Base-by-base conservation (phyloP, 2,113 vertebrate genomes). In the Centropus unirufus region DNA sequence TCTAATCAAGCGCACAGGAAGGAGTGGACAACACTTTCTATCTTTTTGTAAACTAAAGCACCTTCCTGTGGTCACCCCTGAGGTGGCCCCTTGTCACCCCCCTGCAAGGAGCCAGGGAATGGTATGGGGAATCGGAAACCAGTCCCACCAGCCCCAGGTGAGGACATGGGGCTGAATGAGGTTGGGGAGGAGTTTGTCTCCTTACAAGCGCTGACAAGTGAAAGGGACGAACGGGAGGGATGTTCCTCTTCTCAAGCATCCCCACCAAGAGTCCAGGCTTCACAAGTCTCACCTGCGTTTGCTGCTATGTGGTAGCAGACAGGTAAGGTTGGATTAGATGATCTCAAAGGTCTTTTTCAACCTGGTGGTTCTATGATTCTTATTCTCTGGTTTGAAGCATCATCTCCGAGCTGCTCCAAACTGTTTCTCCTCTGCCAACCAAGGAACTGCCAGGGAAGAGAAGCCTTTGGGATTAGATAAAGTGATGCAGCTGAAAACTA, bases 61-160 rank as follows among this genome's bases (percentile, higher is more conserved):
- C 16, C 23, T 46, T 67, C 26, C 27, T 30, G 47, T 17, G 54
- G 23, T 17, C 59, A 20, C 6, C n/a, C 22, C 40, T 0, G 1
- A 32, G 55, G 32, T 49, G 69, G 19, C 36, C 22, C 32, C 47
- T 8, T 8, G 5, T 29, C 8, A 20, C 24, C 30, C 42, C 39
- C 36, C 54, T 24, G n/a, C 26, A 4, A 44, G 15, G 42, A 51
- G 29, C 47, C 42, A 5, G 29, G 17, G 9, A 64, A 57, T 0
- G 1, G 29, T 13, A 44, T 16, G 16, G n/a, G 11, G 20, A 12
- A 10, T 16, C 14, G 52, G 11, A 7, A 32, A 32, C 24, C 69
- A 47, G 11, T 9, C 39, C 51, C 3, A 1, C 11, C 0, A 0
- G 18, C 15, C 13, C 32, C 1, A 1, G 6, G 15, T 27, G 57